Percentiles rank a stretch among this genome's conserved stretches.
phyloP scores from a whole-genome alignment of 2,797 vertebrate species.

The Halcyon smyrnensis region DNA sequence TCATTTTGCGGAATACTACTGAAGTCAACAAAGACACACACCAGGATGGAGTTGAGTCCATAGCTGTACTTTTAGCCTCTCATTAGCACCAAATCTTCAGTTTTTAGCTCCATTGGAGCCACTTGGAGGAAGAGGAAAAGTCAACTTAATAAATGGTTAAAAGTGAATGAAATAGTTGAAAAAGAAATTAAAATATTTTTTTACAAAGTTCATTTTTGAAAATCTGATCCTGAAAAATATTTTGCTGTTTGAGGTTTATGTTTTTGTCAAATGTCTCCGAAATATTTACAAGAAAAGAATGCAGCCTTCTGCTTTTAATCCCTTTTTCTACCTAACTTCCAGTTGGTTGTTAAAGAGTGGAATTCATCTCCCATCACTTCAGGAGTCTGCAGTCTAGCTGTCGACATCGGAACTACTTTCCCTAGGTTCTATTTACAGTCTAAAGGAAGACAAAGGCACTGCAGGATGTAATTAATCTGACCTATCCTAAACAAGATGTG shows the following conservation, averaged over 20 bases:
- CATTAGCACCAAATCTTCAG: constrained; percentile 28
- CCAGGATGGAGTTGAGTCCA: constrained; percentile 45
- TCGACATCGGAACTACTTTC: constrained; percentile 24
- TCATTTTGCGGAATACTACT: constrained; percentile 59
- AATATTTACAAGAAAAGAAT: background rate
- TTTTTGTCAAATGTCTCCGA: background rate
- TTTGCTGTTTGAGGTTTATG: background rate
- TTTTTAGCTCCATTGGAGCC: background rate
- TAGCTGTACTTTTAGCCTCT: constrained; percentile 43
- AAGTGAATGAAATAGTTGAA: background rate
- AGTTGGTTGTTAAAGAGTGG: background rate
- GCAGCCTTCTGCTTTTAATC: background rate
- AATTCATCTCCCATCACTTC: background rate
- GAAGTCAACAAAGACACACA: constrained; percentile 58
- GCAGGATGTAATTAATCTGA: constrained; percentile 57
- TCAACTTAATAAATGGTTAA: background rate
- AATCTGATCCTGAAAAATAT: background rate
- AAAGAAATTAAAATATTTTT: background rate
- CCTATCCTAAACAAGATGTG: constrained; percentile 42
- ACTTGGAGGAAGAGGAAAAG: background rate
- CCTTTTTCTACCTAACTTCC: background rate
- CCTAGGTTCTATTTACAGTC: background rate
- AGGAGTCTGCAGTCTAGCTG: background rate
- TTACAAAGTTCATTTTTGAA: background rate
- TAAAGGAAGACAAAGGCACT: constrained; percentile 38